Percentiles rank a stretch among this genome's conserved stretches.
Evolutionary conservation across 2,797 vertebrate genomes (phyloP).

Genomic region (Adrianichthys oophorus): DNA sequence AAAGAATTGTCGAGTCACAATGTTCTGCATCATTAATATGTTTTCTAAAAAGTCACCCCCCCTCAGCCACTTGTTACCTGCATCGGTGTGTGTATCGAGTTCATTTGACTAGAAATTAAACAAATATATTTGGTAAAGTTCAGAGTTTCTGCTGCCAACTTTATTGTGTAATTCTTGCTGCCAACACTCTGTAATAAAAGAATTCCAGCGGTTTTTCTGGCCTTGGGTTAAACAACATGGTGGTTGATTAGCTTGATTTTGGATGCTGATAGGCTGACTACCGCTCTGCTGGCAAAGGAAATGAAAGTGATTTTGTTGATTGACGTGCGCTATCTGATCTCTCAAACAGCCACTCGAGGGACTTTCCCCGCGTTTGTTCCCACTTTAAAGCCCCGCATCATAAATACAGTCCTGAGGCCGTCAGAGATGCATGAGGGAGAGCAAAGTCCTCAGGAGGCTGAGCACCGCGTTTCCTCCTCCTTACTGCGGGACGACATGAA

Average conservation of each 20-base stretch:
- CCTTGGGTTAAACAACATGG: neutral
- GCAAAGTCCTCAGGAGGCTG: conserved; percentile 21
- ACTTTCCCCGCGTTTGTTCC: conserved; percentile 6
- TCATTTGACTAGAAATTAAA: too few species aligned
- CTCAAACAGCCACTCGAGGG: neutral
- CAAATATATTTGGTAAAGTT: too few species aligned
- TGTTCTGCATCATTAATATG: too few species aligned
- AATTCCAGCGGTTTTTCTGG: too few species aligned
- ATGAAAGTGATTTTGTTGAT: conserved; percentile 24
- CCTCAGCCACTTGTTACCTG: too few species aligned
- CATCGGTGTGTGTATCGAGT: too few species aligned
- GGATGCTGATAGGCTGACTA: neutral
- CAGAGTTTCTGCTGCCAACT: too few species aligned
- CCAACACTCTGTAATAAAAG: too few species aligned
- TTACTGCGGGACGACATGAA: conserved; percentile 45
- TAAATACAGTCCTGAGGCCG: conserved; percentile 8
- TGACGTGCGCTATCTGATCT: conserved; percentile 10
- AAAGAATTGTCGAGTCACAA: too few species aligned
- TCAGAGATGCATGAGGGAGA: neutral
- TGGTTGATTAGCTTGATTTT: conserved; percentile 17
- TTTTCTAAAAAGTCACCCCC: too few species aligned
- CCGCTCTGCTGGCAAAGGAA: conserved; percentile 17
- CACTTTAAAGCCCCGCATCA: neutral
- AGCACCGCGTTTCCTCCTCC: conserved; percentile 7
- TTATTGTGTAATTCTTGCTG: too few species aligned